Evolutionary conservation across 2,113 vertebrate genomes (phyloP).

Genomic region (Labeo rohita): DNA sequence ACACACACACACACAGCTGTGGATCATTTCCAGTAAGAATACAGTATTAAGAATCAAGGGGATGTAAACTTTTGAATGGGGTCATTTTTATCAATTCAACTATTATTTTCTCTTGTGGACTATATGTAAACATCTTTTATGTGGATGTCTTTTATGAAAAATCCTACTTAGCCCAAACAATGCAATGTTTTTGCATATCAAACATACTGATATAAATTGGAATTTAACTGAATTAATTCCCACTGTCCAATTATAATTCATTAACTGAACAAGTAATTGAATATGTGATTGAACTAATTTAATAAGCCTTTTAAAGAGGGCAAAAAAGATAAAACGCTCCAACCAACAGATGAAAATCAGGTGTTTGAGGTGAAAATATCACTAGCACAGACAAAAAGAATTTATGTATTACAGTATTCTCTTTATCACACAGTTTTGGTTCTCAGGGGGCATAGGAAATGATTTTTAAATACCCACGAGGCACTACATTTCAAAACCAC

Average conservation of each 20-base stretch:
- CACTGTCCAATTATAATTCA: not conserved
- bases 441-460: not conserved
- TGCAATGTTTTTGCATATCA: not conserved
- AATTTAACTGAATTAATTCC: not conserved
- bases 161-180: not conserved
- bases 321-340: not conserved
- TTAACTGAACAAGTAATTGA: not conserved
- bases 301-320: not conserved
- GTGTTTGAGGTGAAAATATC: not conserved
- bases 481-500: not conserved
- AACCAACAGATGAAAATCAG: not conserved
- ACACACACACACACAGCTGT: too few species aligned
- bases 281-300: not conserved
- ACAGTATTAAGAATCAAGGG: too few species aligned
- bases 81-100: too few species aligned
- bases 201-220: not conserved
- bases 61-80: too few species aligned
- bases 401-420: slow-evolving; percentile 2
- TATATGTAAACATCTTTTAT: too few species aligned
- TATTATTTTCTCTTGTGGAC: too few species aligned
- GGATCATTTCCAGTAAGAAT: too few species aligned
- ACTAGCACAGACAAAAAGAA: not conserved
- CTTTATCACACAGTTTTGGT: not conserved
- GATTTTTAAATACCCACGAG: not conserved
- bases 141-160: too few species aligned